Evolutionary conservation across 1,140 invertebrate genomes (phyloP).

Genomic region (Drosophila pectinifera): DNA sequence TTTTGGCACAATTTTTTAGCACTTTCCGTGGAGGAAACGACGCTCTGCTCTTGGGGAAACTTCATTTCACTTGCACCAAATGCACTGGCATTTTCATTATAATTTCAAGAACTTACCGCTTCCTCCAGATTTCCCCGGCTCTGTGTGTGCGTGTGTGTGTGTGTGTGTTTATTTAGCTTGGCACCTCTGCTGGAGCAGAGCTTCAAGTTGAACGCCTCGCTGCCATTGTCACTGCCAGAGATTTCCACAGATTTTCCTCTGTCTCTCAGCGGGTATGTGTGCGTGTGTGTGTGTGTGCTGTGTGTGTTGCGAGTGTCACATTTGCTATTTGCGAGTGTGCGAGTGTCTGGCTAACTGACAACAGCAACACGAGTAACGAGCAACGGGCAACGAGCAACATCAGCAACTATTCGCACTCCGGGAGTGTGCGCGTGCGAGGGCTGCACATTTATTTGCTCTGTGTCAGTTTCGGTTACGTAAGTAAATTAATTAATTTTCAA

Average conservation of each 20-base stretch:
- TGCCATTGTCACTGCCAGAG: slow-evolving; percentile 71
- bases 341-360: slow-evolving; percentile 51
- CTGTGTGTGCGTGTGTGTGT: slow-evolving; percentile 12
- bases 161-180: slow-evolving; percentile 40
- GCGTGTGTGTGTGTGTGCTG: neutral
- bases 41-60: slow-evolving; percentile 51
- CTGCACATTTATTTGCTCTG: slow-evolving; percentile 74
- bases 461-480: slow-evolving; percentile 83
- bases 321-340: slow-evolving; percentile 25
- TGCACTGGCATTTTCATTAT: slow-evolving; percentile 63
- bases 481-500: slow-evolving; percentile 84
- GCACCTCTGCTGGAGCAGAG: slow-evolving; percentile 52
- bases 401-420: slow-evolving; percentile 24
- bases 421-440: slow-evolving; percentile 9
- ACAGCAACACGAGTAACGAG: slow-evolving; percentile 30
- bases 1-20: neutral
- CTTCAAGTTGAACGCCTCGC: slow-evolving; percentile 73
- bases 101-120: slow-evolving; percentile 54
- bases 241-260: slow-evolving; percentile 21
- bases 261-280: slow-evolving; percentile 2
- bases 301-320: slow-evolving; percentile 6
- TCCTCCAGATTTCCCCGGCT: neutral
- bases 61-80: slow-evolving; percentile 70
- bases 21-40: slow-evolving; percentile 1
- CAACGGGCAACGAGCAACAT: slow-evolving; percentile 22